These are phyloP conservation scores for Ectemnius continuus DNA, from an alignment of 2,888 invertebrate genomes.

Conservation along the genomic window DNA sequence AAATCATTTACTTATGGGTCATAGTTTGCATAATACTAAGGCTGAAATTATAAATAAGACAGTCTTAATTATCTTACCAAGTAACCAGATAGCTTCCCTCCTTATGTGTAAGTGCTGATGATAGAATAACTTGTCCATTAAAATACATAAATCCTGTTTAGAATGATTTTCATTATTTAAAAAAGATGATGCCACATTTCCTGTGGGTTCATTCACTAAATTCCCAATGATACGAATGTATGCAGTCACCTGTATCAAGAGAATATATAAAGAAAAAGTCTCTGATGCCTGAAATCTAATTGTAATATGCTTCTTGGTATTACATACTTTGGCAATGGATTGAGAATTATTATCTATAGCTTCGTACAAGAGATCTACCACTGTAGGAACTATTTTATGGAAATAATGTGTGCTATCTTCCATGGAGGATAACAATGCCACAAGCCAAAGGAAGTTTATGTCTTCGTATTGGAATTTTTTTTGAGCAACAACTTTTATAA, in stretches of 20 bases:
- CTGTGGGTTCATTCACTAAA: conserved; percentile 61
- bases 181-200: conserved; percentile 60
- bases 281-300: background rate
- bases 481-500: conserved; percentile 53
- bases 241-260: conserved; percentile 63
- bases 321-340: conserved; percentile 51
- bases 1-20: conserved; percentile 27
- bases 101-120: conserved; percentile 66
- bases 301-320: background rate
- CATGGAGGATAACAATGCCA: conserved; percentile 70
- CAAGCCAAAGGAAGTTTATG: conserved; percentile 65
- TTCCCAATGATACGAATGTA: conserved; percentile 71
- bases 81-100: conserved; percentile 74
- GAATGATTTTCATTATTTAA: conserved; percentile 58
- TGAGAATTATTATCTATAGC: conserved; percentile 35
- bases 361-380: conserved; percentile 56
- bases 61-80: conserved; percentile 62
- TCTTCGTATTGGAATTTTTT: conserved; percentile 48
- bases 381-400: conserved; percentile 34
- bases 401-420: conserved; percentile 51
- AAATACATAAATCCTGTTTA: conserved; percentile 38
- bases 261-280: background rate
- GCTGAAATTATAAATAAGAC: conserved; percentile 10
- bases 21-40: conserved; percentile 6
- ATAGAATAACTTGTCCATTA: conserved; percentile 63